Evolutionary conservation across 2,113 vertebrate species (phyloP), one percentile per base, ranked within the genome.

Genomic region (Neoarius graeffei): DNA sequence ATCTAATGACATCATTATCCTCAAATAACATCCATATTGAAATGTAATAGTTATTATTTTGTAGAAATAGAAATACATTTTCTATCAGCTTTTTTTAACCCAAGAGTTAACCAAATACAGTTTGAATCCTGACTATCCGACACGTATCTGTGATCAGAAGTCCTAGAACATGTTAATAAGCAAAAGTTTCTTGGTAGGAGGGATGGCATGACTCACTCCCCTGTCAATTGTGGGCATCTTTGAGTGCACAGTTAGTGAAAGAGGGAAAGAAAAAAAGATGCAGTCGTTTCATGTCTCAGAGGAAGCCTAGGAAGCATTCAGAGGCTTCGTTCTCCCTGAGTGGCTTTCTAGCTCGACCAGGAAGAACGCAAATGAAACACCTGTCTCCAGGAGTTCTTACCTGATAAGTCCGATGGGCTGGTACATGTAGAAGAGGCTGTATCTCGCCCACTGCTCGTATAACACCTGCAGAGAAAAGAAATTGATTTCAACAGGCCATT

Each of bases 321-420:
- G 15, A 59, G 77, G n/a, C n/a, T 79, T 56, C 25, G 3, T 81
- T 59, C n/a, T 30, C 10, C 0, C n/a, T 19, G 25, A 59, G 4
- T 4, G 48, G 14, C 9, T 82, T 62, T 42, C 56, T 59, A 1
- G 7, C 10, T 20, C 60, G 7, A 59, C 52, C n/a, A 60, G 76
- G 50, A 52, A 14, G 42, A 71, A 50, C n/a, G 4, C 60, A 50
- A 35, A 67, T 14, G 30, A 35, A 74, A 71, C 35, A 69, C 48
- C 27, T 23, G 67, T 56, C 30, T 57, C 25, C 14, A 27, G 30
- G 15, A 14, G 30, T 35, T 85, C 96, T 95, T 90, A 99, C 98
- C 98, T 97, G 94, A 99, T 96, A 84, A 99, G 95, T 92, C 98
- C 96, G 25, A 99, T 97, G 0, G 98, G 98, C 91, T 99, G 98